A percentile compares a stretch with the other conserved stretches of the same genome.
Conservation (phyloP, 2,888 invertebrate genomes). For the Pammene fasciana region DNA sequence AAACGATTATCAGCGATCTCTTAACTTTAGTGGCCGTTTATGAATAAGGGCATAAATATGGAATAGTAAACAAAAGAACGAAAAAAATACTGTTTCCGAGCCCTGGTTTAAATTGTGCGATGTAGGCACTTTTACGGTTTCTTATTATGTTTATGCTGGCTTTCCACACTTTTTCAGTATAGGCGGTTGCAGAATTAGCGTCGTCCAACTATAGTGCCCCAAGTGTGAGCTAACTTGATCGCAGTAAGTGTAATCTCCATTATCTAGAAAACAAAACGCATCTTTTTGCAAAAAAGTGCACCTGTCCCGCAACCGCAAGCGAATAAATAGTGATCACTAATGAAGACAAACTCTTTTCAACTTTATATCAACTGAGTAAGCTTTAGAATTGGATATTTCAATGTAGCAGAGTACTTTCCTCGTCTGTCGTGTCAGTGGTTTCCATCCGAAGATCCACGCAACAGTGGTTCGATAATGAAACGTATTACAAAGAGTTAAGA, state of each 20-base stretch:
- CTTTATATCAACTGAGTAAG: background rate
- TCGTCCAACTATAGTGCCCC: no score
- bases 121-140: no score
- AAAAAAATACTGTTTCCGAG: no score
- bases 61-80: no score
- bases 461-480: background rate
- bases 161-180: no score
- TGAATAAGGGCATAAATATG: no score
- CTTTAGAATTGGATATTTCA: background rate
- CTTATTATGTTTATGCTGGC: no score
- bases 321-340: background rate
- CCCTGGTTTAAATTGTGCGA: no score
- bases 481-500: background rate
- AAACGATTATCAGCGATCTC: no score
- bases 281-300: conserved; percentile 10
- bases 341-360: background rate
- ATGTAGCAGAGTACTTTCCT: background rate
- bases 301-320: conserved; percentile 11
- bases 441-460: background rate
- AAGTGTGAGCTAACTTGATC: no score
- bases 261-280: conserved; percentile 7
- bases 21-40: no score
- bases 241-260: background rate
- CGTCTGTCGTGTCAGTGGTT: background rate
- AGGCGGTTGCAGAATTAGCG: no score